These are phyloP conservation scores for Helicolenus hilgendorfi DNA, from an alignment of 2,797 vertebrate genomes.

Conservation along the genomic window DNA sequence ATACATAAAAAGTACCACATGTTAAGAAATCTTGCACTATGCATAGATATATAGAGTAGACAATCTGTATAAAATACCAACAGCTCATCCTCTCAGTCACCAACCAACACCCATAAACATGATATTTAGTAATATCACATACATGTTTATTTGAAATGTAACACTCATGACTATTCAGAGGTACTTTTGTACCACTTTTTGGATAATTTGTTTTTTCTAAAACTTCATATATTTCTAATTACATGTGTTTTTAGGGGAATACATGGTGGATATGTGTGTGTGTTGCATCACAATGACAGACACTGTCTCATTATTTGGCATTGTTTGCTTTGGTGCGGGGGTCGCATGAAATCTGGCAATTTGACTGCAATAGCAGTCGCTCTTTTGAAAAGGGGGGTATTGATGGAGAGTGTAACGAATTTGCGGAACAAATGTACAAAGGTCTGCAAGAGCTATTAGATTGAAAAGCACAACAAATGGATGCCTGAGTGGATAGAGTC, in stretches of 20 bases:
- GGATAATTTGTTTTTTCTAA: constrained; percentile 46
- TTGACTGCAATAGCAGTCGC: constrained; percentile 31
- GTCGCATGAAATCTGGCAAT: constrained; percentile 13
- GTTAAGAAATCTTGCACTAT: constrained; percentile 68
- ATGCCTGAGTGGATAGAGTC: constrained; percentile 35
- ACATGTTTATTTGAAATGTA: constrained; percentile 33
- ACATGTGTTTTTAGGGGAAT: constrained; percentile 27
- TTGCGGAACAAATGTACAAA: constrained; percentile 15
- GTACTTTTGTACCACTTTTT: constrained; percentile 45
- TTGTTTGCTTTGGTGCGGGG: constrained; percentile 24
- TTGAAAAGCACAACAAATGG: constrained; percentile 58
- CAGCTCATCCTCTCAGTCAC: constrained; percentile 29
- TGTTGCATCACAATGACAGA: constrained; percentile 29
- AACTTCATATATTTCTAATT: constrained; percentile 56
- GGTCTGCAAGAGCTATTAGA: constrained; percentile 25
- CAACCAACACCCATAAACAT: background rate
- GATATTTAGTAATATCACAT: constrained; percentile 30
- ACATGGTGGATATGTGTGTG: constrained; percentile 28
- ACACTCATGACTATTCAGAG: constrained; percentile 37
- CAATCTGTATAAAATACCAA: constrained; percentile 70
- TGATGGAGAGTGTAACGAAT: constrained; percentile 21
- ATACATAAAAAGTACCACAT: constrained; percentile 51
- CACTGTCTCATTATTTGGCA: constrained; percentile 16
- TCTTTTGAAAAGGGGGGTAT: background rate
- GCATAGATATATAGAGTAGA: constrained; percentile 64